Percentiles rank a stretch among this genome's conserved stretches.
phyloP scores from a whole-genome alignment of 2,113 vertebrate genomes.

The Colistium nudipinnis region DNA sequence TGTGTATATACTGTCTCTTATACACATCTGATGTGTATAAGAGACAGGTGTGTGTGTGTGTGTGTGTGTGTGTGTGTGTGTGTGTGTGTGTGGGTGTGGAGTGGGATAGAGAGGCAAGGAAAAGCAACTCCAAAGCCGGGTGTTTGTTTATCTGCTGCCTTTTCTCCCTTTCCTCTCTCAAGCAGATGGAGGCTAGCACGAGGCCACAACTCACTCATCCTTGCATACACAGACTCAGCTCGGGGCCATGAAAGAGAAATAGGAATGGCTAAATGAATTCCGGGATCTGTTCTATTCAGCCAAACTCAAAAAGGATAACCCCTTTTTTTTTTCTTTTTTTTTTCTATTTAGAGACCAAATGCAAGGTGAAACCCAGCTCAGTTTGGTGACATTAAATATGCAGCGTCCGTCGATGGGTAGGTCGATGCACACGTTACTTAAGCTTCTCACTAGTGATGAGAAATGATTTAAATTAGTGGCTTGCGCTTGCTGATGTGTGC shows the following conservation, averaged over 20 bases:
- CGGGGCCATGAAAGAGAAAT: conserved; percentile 71
- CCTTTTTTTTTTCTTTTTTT: conserved; percentile 64
- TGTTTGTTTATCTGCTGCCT: conserved; percentile 77
- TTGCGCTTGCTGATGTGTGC: background rate
- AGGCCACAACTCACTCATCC: conserved; percentile 77
- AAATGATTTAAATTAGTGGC: conserved; percentile 26
- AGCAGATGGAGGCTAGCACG: conserved; percentile 69
- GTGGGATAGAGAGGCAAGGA: conserved; percentile 70
- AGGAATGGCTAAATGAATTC: conserved; percentile 73
- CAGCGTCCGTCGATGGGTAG: conserved; percentile 43
- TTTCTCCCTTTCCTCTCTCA: conserved; percentile 72
- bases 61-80: too few relatives aligned
- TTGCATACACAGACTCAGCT: conserved; percentile 64
- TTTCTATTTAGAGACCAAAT: conserved; percentile 65
- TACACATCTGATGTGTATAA: too few relatives aligned
- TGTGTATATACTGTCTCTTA: too few relatives aligned
- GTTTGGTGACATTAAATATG: conserved; percentile 59
- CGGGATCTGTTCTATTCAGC: conserved; percentile 71
- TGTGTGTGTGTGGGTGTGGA: conserved; percentile 76
- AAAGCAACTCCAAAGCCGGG: conserved; percentile 69
- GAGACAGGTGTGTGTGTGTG: too few relatives aligned
- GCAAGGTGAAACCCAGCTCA: conserved; percentile 63
- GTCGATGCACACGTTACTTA: conserved; percentile 32
- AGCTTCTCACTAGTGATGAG: conserved; percentile 32
- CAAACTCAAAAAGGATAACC: conserved; percentile 67